Base-by-base conservation (phyloP, 2,797 vertebrate species). In the Nannoperca australis region DNA sequence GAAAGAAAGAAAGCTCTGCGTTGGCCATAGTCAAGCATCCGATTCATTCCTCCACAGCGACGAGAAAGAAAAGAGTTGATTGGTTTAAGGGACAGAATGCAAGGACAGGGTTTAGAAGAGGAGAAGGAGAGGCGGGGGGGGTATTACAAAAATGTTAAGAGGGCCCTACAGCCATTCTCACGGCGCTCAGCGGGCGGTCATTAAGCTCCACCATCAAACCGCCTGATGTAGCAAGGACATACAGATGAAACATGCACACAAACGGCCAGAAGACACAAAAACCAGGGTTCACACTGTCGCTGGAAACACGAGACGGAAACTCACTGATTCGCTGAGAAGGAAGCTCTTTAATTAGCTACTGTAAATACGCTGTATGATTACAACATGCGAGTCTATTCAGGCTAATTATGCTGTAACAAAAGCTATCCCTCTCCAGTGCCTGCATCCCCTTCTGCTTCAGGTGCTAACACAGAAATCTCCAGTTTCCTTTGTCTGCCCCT, bases 131-230 rank as follows among this genome's bases (percentile, higher is more conserved):
- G 24, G 24, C 2, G 63, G 54, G 47, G 65, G 82, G 81, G 89
- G 85, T 70, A 82, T 89, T 89, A 88, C 76, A 91, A 93, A 95
- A 94, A 92, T 93, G 92, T 93, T 93, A 92, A 94, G 93, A 94
- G 91, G 92, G 91, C 90, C 94, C 91, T 91, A 87, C 84, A 93
- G 90, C 90, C 88, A 90, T 93, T 94, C 91, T 91, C 84, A 89
- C 85, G 84, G 81, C 55, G 80, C 93, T 90, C 90, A 89, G 91
- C 89, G 42, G 94, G 91, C 79, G 86, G 88, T 94, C 92, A 93
- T 95, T 93, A 93, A 92, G 81, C 83, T 84, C 79, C 77, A 71
- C 88, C 85, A 90, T 89, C 89, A 92, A 90, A 91, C 88, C 84
- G 82, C 54, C 84, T 84, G 90, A 93, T 88, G 94, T 90, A 88